Base-by-base conservation (phyloP, 2,888 invertebrate genomes). In the Drosophila diplacantha region DNA sequence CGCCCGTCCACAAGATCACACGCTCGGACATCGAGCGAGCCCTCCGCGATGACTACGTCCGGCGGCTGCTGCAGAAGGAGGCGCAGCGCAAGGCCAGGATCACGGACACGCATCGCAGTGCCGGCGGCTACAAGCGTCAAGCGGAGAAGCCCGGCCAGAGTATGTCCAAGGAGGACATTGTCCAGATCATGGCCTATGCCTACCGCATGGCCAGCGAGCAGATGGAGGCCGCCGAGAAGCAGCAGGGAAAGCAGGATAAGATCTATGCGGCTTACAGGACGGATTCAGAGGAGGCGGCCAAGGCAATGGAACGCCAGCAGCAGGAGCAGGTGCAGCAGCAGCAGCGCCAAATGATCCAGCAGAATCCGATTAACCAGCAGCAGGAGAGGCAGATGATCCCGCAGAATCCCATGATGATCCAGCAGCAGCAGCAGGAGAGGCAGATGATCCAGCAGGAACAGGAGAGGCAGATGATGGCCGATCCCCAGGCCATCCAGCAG, bases 1-100 rank as follows among this genome's bases (percentile, higher is more conserved):
- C 85, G 1, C 86, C 86, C 0, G 73, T 86, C 1, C 80, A 86
- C 46, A 86, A 86, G 57, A 85, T 85, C 49, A 87, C 86, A 0
- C 75, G 81, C 5, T 72, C 78, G 0, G 86, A 86, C 32, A 84
- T 87, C 49, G 87, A 87, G 57, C 78, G 75, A 3, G 83, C 85
- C 0, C 55, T 87, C 7, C 84, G 81, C 5, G 87, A 86, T 39
- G 86, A 87, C 39, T 78, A 82, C 16, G 84, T 87, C 3, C 82
- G 74, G 1, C 83, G 80, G 14, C 57, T 86, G 57, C 50, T 87
- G 12, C 70, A 83, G 26, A 83, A 81, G 63, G 78, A 82, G 50
- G 75, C 77, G 1, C 74, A 78, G 22, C 68, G 73, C 6, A 79
- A 74, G 43, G 9, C 35, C 16, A 37, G 51, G 29, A 22, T 7